These are phyloP conservation scores for Pogonophryne albipinna DNA, from an alignment of 2,797 vertebrate genomes.

Conservation along the genomic window DNA sequence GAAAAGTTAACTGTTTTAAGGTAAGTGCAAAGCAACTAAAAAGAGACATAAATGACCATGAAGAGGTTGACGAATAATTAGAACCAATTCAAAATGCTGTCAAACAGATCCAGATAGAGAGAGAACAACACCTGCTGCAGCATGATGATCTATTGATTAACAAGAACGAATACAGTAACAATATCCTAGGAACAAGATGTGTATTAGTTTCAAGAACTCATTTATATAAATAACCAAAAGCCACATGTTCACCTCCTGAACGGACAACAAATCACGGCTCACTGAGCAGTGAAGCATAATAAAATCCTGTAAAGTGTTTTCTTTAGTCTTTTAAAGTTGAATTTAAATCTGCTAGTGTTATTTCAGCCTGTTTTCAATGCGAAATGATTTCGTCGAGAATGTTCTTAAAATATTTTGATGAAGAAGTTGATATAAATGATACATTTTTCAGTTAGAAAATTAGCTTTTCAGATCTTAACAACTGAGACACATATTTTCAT, in stretches of 20 bases:
- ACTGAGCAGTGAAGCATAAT: too few species aligned
- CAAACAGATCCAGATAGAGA: background rate
- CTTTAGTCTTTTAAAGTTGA: background rate
- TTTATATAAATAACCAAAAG: background rate
- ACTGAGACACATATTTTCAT: background rate
- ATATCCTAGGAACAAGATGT: background rate
- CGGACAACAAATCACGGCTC: too few species aligned
- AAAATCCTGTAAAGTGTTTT: too few species aligned
- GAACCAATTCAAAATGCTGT: too few species aligned
- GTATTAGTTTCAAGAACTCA: background rate
- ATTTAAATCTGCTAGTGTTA: background rate
- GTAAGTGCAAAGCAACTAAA: too few species aligned
- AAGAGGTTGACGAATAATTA: too few species aligned
- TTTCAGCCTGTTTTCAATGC: background rate
- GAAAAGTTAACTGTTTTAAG: too few species aligned
- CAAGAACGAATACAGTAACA: background rate
- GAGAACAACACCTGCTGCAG: background rate
- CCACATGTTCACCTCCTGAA: background rate
- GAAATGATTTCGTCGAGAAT: background rate
- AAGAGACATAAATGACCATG: too few species aligned
- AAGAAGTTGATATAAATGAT: background rate
- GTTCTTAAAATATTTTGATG: background rate
- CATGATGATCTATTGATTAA: background rate
- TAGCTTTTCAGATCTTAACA: background rate
- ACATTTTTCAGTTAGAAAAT: background rate